phyloP scores from a whole-genome alignment of 1,140 invertebrate genomes.

The Conus ventricosus region DNA sequence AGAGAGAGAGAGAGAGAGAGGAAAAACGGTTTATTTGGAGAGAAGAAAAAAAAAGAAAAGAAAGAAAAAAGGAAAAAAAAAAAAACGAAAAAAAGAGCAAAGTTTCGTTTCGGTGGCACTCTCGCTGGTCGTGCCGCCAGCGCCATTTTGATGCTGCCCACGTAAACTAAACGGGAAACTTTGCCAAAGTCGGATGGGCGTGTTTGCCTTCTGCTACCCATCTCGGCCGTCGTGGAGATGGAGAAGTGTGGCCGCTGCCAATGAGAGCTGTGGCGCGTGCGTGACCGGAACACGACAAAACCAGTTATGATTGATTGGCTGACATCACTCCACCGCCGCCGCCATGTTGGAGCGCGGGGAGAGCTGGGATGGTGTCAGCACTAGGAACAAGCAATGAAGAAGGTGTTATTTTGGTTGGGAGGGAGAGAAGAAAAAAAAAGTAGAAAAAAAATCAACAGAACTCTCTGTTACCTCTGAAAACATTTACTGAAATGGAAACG shows the following conservation, averaged over 20 bases:
- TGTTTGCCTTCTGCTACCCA: slow-evolving; percentile 36
- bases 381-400: too few relatives aligned
- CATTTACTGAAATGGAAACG: too few relatives aligned
- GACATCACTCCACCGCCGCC: neutral
- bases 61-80: too few relatives aligned
- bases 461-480: neutral
- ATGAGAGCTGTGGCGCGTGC: neutral
- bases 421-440: neutral
- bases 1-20: neutral
- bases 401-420: too few relatives aligned
- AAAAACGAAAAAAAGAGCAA: neutral
- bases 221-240: neutral
- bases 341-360: neutral
- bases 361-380: neutral
- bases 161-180: slow-evolving; percentile 24
- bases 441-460: too few relatives aligned
- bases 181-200: slow-evolving; percentile 27
- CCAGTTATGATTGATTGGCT: slow-evolving; percentile 31
- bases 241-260: neutral
- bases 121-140: neutral
- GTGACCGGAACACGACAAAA: slow-evolving; percentile 28
- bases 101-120: slow-evolving; percentile 21
- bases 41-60: too few relatives aligned
- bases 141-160: slow-evolving; percentile 28
- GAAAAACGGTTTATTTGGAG: too few relatives aligned